Base-by-base conservation (phyloP, 2,797 vertebrate genomes). In the Sebastes nivosus region DNA sequence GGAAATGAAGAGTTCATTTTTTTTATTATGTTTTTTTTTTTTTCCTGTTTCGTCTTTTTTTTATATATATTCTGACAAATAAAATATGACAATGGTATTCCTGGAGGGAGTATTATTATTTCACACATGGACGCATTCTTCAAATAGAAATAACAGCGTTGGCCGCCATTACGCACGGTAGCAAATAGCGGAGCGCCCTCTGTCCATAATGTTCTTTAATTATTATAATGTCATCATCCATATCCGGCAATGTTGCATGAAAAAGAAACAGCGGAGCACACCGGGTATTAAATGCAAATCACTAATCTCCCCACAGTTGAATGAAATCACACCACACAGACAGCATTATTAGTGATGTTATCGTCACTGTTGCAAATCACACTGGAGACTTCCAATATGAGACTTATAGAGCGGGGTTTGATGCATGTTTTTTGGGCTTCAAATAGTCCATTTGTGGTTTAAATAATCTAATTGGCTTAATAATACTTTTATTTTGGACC, bases 171-270 rank as follows among this genome's bases (percentile, higher is more conserved):
- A 94, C 76, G 81, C 85, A 79, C 84, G 73, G 91, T 87, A 89
- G 91, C 92, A 92, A 95, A 94, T 82, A 92, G 89, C 78, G 46
- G 88, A 46, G 88, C 86, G 57, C 90, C 87, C 92, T 92, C 92
- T 84, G 91, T 94, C 94, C 92, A 91, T 95, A 94, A 96, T 95
- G 95, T 95, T 92, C 83, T 93, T 87, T 95, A 95, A 96, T 96
- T 96, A 96, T 95, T 95, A 91, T 94, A 94, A 95, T 93, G 94
- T 94, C 95, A 94, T 95, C 94, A 94, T 95, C 94, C 93, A 93
- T 94, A 94, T 95, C 92, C 77, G 87, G 89, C 91, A 90, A 90
- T 93, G 94, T 94, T 94, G 93, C 92, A 92, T 92, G 86, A 89
- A 89, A 94, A 92, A 89, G 79, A 89, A 94, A 93, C 84, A 91